Base-by-base conservation (phyloP, 2,113 vertebrate species). In the Antechinus flavipes region DNA sequence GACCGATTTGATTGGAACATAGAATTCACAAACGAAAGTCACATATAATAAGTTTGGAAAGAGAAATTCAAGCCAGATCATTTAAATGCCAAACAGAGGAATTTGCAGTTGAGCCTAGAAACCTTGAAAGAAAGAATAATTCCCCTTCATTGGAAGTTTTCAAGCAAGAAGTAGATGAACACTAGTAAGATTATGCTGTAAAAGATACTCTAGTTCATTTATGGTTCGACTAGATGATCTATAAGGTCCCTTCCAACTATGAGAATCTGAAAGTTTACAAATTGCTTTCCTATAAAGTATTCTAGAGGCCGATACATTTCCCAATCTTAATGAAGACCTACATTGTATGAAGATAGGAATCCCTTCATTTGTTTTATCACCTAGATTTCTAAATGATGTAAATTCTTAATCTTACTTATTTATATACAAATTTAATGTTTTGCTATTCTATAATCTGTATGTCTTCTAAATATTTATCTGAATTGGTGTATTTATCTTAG, bases 351-450 rank as follows among this genome's bases (percentile, higher is more conserved):
- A 35, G 35, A 16, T 68, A 30, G 61, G 35, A 76, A 8, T 22
- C 6, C 68, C 19, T 84, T 84, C 35, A 84, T 42, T n/a, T 76
- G 35, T 95, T 95, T 53, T 30, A 93, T 56, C 89, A 90, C 1
- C 23, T 53, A 55, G 92, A 46, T 61, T 84, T 95, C 92, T 2
- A 95, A 47, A 50, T 50, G 50, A 91, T 22, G 53, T 47, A 95
- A 92, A 91, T 4, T 61, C 24, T 96, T 2, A 58, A 93, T 76
- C 90, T 93, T 93, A 97, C 16, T 90, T 93, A 92, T 1, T 42
- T 61, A 95, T 61, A 84, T 84, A 93, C 26, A n/a, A 92, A 91
- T 49, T 89, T 89, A 92, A 92, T 46, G 10, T 54, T 92, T 61
- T 94, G 5, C 25, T 90, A 53, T 90, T 61, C 92, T 30, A 11